Evolutionary conservation across 2,113 vertebrate genomes (phyloP), one percentile per base, ranked within the genome.

Genomic region (Lagopus muta): DNA sequence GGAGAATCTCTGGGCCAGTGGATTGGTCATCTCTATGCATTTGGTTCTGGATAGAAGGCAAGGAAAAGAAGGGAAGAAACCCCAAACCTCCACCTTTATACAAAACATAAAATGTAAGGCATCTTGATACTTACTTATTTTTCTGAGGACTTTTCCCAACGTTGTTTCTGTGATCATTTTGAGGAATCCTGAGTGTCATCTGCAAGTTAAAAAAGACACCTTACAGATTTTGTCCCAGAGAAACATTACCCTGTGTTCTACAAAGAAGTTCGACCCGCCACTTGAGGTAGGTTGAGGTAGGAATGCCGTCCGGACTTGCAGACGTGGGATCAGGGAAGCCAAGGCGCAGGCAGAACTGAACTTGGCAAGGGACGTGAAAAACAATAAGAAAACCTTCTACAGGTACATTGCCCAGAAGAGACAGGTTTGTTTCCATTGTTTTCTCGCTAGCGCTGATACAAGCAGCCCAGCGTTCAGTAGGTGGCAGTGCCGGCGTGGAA

Each of bases 401-500:
- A n/a, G n/a, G n/a, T n/a, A n/a, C n/a, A n/a, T n/a, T n/a, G n/a
- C n/a, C n/a, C n/a, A n/a, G n/a, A n/a, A n/a, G n/a, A n/a, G n/a
- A n/a, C n/a, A n/a, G n/a, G 6, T 52, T 86, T 88, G 57, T 77
- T 62, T 62, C 22, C 17, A 48, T 5, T 50, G 75, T 87, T n/a
- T 5, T 43, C 15, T 16, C 50, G 12, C 5, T 64, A 78, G 67
- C 1, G 8, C 28, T 27, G 7, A 48, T 67, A 67, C 78, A 71
- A 78, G 54, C 54, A 55, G 54, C 18, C 32, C 57, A 19, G 12
- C 27, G 38, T 40, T 17, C 61, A 24, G 25, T 64, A 96, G 95
- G 80, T 91, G 97, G 94, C 96, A 95, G 90, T 96, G 77, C 74
- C 82, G 70, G 73, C 62, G n/a, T 27, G 67, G 69, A 42, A 66